Conservation (phyloP, 1,140 invertebrate species). For the Drosophila varians region DNA sequence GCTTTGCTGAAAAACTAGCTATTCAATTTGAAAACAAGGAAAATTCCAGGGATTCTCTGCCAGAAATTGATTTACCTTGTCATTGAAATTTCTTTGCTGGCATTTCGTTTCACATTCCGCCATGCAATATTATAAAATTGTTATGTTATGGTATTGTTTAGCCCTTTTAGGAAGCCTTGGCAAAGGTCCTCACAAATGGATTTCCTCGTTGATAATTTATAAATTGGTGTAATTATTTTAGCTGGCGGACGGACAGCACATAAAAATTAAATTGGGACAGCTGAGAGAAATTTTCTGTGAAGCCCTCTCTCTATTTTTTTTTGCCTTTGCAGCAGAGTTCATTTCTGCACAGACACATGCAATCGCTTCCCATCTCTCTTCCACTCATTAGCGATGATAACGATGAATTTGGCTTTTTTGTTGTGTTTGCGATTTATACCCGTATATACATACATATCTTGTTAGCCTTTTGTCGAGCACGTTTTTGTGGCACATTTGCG, state of each 20-base stretch:
- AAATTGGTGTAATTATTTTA: conserved; percentile 74
- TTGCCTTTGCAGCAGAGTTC: conserved; percentile 69
- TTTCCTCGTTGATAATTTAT: conserved; percentile 72
- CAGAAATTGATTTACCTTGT: conserved; percentile 40
- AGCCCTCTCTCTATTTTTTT: conserved; percentile 7
- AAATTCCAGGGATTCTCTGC: conserved; percentile 23
- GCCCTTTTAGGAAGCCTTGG: conserved; percentile 43
- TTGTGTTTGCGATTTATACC: conserved; percentile 13
- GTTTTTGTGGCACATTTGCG: conserved; percentile 33
- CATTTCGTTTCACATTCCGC: conserved; percentile 10
- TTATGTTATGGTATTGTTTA: neutral
- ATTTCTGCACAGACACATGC: conserved; percentile 57
- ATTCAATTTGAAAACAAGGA: conserved; percentile 6
- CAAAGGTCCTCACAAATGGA: conserved; percentile 64
- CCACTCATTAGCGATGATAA: conserved; percentile 30
- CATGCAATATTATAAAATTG: conserved; percentile 15
- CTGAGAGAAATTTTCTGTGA: too few relatives aligned
- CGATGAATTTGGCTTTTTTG: conserved; percentile 38
- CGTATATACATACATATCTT: neutral
- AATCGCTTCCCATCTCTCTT: conserved; percentile 22
- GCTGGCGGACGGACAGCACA: conserved; percentile 15
- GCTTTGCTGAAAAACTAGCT: conserved; percentile 5
- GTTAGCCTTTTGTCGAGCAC: conserved; percentile 33
- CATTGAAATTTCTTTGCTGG: conserved; percentile 19
- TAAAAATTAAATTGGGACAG: conserved; percentile 53